phyloP scores from a whole-genome alignment of 2,888 invertebrate genomes.

The Lottia gigantea region DNA sequence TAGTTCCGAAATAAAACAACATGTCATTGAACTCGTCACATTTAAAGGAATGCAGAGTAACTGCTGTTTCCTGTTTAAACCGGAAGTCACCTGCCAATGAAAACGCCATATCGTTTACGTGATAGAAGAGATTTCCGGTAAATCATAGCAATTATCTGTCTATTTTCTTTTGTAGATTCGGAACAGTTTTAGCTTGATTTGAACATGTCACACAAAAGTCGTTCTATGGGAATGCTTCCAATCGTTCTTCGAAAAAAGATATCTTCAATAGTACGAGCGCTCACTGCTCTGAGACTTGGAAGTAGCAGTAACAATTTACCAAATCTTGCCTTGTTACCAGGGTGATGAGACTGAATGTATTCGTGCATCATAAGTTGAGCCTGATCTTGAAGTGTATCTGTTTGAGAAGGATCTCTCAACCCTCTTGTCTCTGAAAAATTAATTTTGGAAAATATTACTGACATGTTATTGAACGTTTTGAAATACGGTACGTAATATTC shows the following conservation, averaged over 20 bases:
- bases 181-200: slow-evolving; percentile 57
- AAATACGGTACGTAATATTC: no score
- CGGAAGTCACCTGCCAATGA: no score
- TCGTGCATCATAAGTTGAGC: slow-evolving; percentile 82
- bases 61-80: no score
- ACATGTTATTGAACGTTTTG: background rate
- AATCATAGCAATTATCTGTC: no score
- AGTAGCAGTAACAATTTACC: slow-evolving; percentile 81
- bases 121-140: no score
- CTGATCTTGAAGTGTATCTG: slow-evolving; percentile 80
- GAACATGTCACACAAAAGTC: slow-evolving; percentile 77
- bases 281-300: slow-evolving; percentile 74
- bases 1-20: no score
- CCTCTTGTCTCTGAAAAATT: slow-evolving; percentile 74
- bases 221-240: slow-evolving; percentile 79
- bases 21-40: no score
- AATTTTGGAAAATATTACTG: background rate
- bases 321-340: slow-evolving; percentile 72
- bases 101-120: no score
- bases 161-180: no score
- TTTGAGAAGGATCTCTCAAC: slow-evolving; percentile 73
- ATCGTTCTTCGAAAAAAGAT: slow-evolving; percentile 82
- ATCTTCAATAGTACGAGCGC: slow-evolving; percentile 73
- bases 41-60: no score
- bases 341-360: slow-evolving; percentile 69